A percentile compares a stretch with the other conserved stretches of the same genome.
phyloP scores from a whole-genome alignment of 2,797 vertebrate genomes.

The Phoebastria nigripes region DNA sequence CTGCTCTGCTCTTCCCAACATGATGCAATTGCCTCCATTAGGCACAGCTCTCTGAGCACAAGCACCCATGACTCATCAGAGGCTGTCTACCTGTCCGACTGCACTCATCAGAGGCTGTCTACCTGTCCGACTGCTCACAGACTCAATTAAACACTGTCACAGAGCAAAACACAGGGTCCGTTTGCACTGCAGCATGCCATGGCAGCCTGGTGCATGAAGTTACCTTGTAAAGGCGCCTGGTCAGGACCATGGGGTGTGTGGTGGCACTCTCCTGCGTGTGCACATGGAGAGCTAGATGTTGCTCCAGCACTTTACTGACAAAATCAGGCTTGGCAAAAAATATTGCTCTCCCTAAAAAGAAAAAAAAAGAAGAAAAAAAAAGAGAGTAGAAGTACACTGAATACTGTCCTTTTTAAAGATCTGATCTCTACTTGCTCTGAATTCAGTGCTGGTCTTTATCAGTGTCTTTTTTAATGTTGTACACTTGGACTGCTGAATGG shows the following conservation, averaged over 20 bases:
- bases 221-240: not conserved
- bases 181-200: not conserved
- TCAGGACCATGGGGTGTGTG: not conserved
- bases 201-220: not conserved
- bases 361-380: not conserved
- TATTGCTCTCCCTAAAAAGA: not conserved
- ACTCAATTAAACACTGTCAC: not conserved
- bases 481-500: not conserved
- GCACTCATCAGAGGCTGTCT: not conserved
- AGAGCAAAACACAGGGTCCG: not conserved
- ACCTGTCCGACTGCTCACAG: not conserved
- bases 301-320: not conserved
- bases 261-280: not conserved
- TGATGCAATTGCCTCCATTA: conserved; percentile 33
- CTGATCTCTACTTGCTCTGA: not conserved
- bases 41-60: not conserved
- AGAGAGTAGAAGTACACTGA: not conserved
- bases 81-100: not conserved
- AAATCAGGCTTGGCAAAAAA: not conserved
- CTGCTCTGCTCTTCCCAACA: not conserved
- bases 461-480: not conserved
- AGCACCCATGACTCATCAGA: not conserved
- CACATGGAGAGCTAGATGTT: not conserved
- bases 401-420: not conserved
- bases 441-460: not conserved